phyloP scores from a whole-genome alignment of 1,140 invertebrate species.

The Anastrepha ludens region DNA sequence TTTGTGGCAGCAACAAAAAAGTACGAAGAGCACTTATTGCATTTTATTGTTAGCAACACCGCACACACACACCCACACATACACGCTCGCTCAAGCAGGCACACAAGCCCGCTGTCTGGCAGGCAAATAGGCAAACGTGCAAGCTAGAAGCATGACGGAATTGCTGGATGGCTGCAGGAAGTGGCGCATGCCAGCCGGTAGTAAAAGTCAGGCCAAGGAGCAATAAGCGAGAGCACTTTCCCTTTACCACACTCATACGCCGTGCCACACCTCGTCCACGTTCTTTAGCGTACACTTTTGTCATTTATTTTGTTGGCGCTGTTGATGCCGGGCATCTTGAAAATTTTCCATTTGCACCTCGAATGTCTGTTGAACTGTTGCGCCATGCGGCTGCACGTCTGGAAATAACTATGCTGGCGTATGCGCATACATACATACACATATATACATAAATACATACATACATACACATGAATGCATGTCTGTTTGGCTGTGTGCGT shows the following conservation, averaged over 20 bases:
- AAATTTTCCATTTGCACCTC: constrained; percentile 38
- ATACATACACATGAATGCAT: neutral
- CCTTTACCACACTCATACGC: neutral
- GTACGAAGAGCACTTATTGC: constrained; percentile 41
- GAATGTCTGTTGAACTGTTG: constrained; percentile 39
- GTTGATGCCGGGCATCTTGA: constrained; percentile 7
- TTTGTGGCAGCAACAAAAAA: constrained; percentile 42
- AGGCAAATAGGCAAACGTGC: constrained; percentile 49
- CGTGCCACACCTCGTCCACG: neutral
- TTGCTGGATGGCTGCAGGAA: constrained; percentile 9
- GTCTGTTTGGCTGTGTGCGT: neutral
- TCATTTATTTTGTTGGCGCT: neutral
- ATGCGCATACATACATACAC: neutral
- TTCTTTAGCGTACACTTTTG: neutral
- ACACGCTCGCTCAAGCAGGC: neutral
- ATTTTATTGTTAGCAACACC: constrained; percentile 9
- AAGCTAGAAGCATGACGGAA: neutral
- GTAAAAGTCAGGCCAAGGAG: constrained; percentile 44
- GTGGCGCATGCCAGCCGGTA: constrained; percentile 15
- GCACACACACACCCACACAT: neutral
- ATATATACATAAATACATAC: neutral
- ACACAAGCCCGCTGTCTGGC: constrained; percentile 5
- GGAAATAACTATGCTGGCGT: neutral
- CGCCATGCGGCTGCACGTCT: constrained; percentile 8
- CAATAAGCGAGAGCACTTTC: constrained; percentile 37